phyloP scores from a whole-genome alignment of 2,797 vertebrate species.

The Dallia pectoralis region DNA sequence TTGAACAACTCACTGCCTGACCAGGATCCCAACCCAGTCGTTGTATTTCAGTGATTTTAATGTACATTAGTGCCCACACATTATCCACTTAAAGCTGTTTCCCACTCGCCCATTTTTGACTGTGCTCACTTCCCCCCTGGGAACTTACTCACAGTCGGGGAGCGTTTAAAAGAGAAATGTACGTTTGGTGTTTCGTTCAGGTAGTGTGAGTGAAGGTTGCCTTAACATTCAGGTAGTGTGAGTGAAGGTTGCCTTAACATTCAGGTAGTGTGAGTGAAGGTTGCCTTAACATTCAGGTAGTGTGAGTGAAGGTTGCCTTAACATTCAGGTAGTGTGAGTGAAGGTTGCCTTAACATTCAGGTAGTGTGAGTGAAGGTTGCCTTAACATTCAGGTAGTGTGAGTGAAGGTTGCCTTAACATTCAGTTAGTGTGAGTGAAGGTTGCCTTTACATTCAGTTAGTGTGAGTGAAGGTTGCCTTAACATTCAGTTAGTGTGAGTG shows the following conservation, averaged over 20 bases:
- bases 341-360: too few species aligned
- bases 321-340: too few species aligned
- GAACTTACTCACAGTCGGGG: conserved; percentile 26
- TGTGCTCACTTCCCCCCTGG: not conserved
- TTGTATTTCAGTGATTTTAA: not conserved
- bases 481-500: too few species aligned
- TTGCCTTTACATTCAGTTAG: not conserved
- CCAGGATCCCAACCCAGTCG: not conserved
- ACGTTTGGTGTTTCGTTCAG: too few species aligned
- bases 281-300: not conserved
- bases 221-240: too few species aligned
- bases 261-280: not conserved
- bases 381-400: too few species aligned
- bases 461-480: not conserved
- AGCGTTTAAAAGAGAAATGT: conserved; percentile 22
- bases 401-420: too few species aligned
- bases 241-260: too few species aligned
- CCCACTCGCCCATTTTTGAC: not conserved
- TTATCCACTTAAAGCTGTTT: not conserved
- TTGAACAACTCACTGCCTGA: not conserved
- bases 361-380: too few species aligned
- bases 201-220: too few species aligned
- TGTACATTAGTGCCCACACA: not conserved
- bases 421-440: conserved; percentile 15
- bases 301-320: not conserved